phyloP scores from a whole-genome alignment of 2,888 invertebrate species.

The Platypus cylindrus region DNA sequence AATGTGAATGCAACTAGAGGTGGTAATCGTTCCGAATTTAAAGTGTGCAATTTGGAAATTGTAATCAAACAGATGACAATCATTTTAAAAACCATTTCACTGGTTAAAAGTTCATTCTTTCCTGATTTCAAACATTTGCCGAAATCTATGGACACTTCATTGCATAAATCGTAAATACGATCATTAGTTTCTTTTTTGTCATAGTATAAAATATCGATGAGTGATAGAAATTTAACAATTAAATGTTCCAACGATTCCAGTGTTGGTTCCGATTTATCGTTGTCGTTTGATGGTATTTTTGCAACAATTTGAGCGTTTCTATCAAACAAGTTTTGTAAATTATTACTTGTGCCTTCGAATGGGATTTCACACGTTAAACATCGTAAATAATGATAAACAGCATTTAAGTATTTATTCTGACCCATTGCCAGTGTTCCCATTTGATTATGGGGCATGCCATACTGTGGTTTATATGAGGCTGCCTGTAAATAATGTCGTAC shows the following conservation, averaged over 20 bases:
- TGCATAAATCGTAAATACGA: conserved; percentile 56
- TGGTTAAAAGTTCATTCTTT: background rate
- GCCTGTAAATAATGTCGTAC: conserved; percentile 80
- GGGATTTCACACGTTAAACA: conserved; percentile 64
- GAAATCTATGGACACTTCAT: conserved; percentile 56
- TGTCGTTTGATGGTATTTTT: conserved; percentile 31
- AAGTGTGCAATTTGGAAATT: conserved; percentile 59
- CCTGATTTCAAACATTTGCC: conserved; percentile 50
- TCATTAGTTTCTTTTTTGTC: conserved; percentile 50
- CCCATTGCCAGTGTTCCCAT: conserved; percentile 76
- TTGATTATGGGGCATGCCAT: conserved; percentile 91
- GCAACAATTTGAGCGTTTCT: conserved; percentile 53
- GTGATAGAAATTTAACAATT: conserved; percentile 39
- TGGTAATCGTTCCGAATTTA: conserved; percentile 66
- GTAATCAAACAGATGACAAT: conserved; percentile 71
- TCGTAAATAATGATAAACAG: conserved; percentile 80
- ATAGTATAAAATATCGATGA: conserved; percentile 51
- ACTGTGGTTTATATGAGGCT: conserved; percentile 58
- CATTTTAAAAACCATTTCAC: conserved; percentile 50
- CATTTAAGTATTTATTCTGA: conserved; percentile 72
- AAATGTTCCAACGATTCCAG: too few species aligned
- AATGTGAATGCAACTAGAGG: conserved; percentile 74
- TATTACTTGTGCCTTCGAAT: conserved; percentile 84
- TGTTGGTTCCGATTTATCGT: conserved; percentile 29
- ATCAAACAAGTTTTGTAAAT: conserved; percentile 62